Evolutionary conservation across 2,113 vertebrate genomes (phyloP).

Genomic region (Ia io): DNA sequence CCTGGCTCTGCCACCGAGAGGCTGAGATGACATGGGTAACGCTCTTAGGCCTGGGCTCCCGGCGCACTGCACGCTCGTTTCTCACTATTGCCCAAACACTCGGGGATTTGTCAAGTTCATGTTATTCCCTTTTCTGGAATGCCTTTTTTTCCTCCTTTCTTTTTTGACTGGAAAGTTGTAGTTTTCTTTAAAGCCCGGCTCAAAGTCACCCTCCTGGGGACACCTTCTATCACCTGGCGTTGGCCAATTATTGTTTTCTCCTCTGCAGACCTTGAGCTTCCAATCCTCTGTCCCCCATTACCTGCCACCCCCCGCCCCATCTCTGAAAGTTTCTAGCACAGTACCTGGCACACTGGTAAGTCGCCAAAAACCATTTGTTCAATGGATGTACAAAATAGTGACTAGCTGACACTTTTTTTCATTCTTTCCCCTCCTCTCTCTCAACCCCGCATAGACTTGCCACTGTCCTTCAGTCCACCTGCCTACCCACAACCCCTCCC

Average conservation of each 20-base stretch:
- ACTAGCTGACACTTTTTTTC: not conserved
- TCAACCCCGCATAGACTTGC: not conserved
- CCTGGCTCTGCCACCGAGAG: not conserved
- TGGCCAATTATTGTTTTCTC: not conserved
- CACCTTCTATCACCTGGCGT: not conserved
- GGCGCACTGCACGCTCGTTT: accelerated
- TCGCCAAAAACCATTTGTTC: not conserved
- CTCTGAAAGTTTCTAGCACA: not conserved
- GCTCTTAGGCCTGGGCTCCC: not conserved
- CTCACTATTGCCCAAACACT: not conserved
- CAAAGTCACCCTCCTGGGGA: not conserved
- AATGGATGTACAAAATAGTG: not conserved
- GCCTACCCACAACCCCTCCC: not conserved
- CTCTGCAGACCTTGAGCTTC: not conserved
- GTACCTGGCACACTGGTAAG: not conserved
- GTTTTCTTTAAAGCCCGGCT: not conserved
- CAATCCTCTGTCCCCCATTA: not conserved
- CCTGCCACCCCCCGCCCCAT: too few relatives aligned
- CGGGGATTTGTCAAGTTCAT: not conserved
- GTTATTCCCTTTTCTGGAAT: not conserved
- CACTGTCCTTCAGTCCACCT: not conserved
- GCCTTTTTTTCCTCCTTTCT: not conserved
- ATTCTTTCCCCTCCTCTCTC: not conserved
- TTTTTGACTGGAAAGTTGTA: not conserved
- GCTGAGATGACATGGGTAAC: too few relatives aligned